Evolutionary conservation across 2,797 vertebrate genomes (phyloP).

Genomic region (Poeciliopsis paucimaculata): DNA sequence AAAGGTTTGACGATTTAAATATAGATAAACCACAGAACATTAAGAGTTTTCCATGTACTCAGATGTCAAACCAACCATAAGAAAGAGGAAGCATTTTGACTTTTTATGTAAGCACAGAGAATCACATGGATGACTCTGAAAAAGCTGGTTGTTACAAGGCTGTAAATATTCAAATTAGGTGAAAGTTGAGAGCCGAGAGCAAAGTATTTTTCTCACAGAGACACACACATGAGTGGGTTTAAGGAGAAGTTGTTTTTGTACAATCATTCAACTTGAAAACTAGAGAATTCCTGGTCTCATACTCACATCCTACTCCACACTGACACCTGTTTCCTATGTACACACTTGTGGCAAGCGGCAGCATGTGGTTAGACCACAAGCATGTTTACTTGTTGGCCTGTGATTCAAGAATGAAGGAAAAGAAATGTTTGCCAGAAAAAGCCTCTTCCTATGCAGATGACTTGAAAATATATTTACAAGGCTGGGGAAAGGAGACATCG

Average conservation of each 20-base stretch:
- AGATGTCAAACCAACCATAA: not conserved
- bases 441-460: not conserved
- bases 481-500: too few species aligned
- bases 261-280: not conserved
- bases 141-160: not conserved
- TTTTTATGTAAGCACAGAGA: not conserved
- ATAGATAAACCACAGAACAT: not conserved
- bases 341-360: not conserved
- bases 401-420: not conserved
- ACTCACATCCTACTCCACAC: not conserved
- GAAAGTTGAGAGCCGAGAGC: not conserved
- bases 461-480: not conserved
- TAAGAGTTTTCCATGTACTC: not conserved
- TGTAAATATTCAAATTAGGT: not conserved
- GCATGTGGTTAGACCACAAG: constrained; percentile 1
- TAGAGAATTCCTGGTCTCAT: constrained; percentile 1
- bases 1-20: not conserved
- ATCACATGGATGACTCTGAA: not conserved
- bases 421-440: not conserved
- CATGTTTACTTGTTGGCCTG: not conserved
- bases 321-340: constrained; percentile 1
- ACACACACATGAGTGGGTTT: not conserved
- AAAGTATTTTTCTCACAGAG: not conserved
- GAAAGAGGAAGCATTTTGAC: not conserved
- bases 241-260: not conserved